Conservation (phyloP, 2,113 vertebrate genomes). For the Lota lota region DNA sequence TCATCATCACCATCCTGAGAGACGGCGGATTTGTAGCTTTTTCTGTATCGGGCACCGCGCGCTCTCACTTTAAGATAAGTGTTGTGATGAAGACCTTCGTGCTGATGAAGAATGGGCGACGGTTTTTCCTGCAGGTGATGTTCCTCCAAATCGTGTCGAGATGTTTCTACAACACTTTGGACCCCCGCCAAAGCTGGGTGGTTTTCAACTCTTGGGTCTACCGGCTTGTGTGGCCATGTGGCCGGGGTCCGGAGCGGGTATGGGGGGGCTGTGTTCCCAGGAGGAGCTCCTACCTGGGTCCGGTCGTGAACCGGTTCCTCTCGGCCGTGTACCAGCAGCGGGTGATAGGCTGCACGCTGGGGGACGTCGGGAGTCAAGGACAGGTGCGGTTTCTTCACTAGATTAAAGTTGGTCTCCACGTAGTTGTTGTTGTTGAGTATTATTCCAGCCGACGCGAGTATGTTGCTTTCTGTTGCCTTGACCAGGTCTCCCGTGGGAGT, state of each 20-base stretch:
- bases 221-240: too few species aligned
- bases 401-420: constrained; percentile 9
- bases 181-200: neutral
- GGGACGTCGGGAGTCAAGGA: neutral
- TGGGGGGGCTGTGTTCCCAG: neutral
- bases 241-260: too few species aligned
- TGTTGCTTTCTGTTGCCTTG: neutral
- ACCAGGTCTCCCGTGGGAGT: neutral
- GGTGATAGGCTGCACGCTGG: neutral
- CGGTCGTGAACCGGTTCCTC: neutral
- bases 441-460: constrained; percentile 59
- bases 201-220: too few species aligned
- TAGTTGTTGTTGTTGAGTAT: constrained; percentile 37
- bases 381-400: constrained; percentile 17
- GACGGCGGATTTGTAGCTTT: constrained; percentile 60
- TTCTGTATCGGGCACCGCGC: constrained; percentile 27
- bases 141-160: neutral
- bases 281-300: neutral
- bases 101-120: neutral
- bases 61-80: neutral
- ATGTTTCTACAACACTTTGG: neutral
- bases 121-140: neutral
- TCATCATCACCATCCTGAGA: constrained; percentile 43
- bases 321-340: neutral
- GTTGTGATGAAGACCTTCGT: neutral